Evolutionary conservation across 2,113 vertebrate species (phyloP).

Genomic region (Enhydra lutris): DNA sequence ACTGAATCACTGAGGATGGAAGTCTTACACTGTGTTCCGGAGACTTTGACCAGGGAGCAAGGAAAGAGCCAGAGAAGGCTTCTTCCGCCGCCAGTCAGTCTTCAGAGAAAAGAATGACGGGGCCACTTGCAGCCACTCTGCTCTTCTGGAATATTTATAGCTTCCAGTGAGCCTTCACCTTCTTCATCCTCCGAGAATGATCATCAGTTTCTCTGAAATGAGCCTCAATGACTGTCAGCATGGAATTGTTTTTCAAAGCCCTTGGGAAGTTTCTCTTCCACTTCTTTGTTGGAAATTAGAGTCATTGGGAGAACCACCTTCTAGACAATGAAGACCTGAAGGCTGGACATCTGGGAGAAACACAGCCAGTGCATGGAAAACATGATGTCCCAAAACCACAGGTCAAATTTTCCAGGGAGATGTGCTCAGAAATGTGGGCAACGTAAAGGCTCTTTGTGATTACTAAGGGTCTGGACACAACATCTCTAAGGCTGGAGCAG

Average conservation of each 20-base stretch:
- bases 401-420: background rate
- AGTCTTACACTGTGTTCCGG: background rate
- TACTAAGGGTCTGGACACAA: background rate
- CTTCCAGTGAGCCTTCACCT: background rate
- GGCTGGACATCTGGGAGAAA: background rate
- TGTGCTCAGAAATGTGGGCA: background rate
- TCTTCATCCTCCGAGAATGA: background rate
- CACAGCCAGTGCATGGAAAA: background rate
- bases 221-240: background rate
- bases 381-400: background rate
- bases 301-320: background rate
- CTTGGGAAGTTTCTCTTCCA: background rate
- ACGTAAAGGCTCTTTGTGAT: background rate
- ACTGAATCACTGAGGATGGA: background rate
- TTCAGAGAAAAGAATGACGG: background rate
- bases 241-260: background rate
- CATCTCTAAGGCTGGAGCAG: background rate
- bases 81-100: background rate
- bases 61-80: background rate
- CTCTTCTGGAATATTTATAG: background rate
- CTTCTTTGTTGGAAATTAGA: background rate
- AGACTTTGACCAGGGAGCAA: background rate
- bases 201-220: background rate
- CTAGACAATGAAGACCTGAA: background rate
- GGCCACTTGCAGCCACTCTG: too few relatives aligned